phyloP scores from a whole-genome alignment of 2,888 invertebrate species.

The Trissonchulus sp. region DNA sequence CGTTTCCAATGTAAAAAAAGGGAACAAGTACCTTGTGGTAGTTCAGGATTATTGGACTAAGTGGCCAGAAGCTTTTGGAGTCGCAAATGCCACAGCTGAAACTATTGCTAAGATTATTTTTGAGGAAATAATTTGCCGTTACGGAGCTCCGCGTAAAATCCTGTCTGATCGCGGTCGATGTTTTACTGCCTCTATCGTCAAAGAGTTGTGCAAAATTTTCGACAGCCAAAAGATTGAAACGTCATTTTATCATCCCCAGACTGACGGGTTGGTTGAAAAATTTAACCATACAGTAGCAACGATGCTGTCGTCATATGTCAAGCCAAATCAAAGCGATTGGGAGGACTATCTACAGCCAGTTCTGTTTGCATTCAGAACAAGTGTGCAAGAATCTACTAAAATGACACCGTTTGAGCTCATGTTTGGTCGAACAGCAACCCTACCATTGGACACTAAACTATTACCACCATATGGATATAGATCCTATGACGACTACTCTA shows the following conservation, averaged over 20 bases:
- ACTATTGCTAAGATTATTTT: constrained; percentile 41
- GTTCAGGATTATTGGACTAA: constrained; percentile 35
- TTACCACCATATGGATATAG: too few species aligned
- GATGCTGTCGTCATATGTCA: constrained; percentile 38
- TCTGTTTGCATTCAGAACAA: constrained; percentile 15
- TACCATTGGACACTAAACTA: constrained; percentile 12
- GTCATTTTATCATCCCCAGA: constrained; percentile 32
- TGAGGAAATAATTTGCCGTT: constrained; percentile 33
- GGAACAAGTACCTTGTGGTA: constrained; percentile 38
- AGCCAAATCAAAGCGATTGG: too few species aligned
- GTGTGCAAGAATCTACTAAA: constrained; percentile 14
- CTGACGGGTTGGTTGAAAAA: constrained; percentile 39
- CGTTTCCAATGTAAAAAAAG: constrained; percentile 32
- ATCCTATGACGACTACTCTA: too few species aligned
- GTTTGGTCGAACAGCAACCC: neutral
- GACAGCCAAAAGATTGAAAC: constrained; percentile 27
- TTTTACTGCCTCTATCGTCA: constrained; percentile 35
- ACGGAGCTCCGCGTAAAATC: constrained; percentile 35
- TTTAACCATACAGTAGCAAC: constrained; percentile 39
- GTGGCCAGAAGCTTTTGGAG: constrained; percentile 39
- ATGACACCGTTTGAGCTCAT: neutral
- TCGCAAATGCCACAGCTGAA: constrained; percentile 43
- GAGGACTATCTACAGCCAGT: neutral
- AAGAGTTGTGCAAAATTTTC: constrained; percentile 31
- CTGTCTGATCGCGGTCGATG: constrained; percentile 37